Conservation (phyloP, 2,888 invertebrate species). For the Endomychus coccineus region DNA sequence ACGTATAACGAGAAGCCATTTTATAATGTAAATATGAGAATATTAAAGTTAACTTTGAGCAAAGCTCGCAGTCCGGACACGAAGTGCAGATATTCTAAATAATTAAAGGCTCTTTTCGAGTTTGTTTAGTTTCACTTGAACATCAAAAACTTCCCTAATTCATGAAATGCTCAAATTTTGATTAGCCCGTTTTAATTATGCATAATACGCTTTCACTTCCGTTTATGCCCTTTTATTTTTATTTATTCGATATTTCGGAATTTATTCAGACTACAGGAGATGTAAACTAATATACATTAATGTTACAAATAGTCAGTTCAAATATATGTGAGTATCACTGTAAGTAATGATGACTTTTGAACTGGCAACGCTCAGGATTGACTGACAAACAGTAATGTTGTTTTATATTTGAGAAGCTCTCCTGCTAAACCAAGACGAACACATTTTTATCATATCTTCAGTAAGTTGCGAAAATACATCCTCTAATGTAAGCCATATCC, state of each 20-base stretch:
- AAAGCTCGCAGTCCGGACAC: constrained; percentile 2
- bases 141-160: constrained; percentile 1
- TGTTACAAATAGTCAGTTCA: too few species aligned
- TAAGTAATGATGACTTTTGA: too few species aligned
- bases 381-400: too few species aligned
- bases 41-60: constrained; percentile 1
- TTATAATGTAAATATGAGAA: constrained; percentile 1
- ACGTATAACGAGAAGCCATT: neutral
- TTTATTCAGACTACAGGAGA: too few species aligned
- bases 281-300: too few species aligned
- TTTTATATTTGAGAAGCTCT: too few species aligned
- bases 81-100: neutral
- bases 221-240: neutral
- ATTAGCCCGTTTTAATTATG: neutral
- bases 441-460: too few species aligned
- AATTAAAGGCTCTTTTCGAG: constrained; percentile 1
- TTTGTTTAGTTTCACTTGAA: neutral
- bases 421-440: too few species aligned
- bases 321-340: too few species aligned
- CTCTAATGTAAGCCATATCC: too few species aligned
- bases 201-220: neutral
- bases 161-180: neutral
- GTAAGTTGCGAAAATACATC: too few species aligned
- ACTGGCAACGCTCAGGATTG: too few species aligned
- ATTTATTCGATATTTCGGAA: neutral